These are phyloP conservation scores for Corynorhinus townsendii DNA, from an alignment of 2,113 vertebrate genomes.

Conservation along the genomic window DNA sequence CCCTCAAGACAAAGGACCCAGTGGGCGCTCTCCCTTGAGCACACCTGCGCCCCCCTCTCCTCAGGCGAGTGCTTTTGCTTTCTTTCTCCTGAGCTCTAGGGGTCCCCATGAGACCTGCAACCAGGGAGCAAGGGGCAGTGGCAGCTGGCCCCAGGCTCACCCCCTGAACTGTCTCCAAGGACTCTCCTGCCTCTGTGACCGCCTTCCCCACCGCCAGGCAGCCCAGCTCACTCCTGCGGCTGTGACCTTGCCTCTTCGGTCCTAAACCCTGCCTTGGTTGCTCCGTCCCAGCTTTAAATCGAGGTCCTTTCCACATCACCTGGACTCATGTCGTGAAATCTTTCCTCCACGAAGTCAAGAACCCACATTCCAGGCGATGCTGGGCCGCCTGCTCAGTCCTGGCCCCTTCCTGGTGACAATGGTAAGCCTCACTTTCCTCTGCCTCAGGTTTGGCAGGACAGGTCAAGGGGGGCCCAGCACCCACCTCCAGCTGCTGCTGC, in stretches of 20 bases:
- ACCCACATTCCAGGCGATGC: not conserved
- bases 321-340: not conserved
- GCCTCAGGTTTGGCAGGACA: not conserved
- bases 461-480: too few species aligned
- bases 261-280: not conserved
- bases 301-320: not conserved
- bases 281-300: not conserved
- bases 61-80: not conserved
- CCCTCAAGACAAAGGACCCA: not conserved
- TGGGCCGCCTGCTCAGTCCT: not conserved
- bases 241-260: not conserved
- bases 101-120: not conserved
- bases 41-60: not conserved
- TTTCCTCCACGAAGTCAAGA: not conserved
- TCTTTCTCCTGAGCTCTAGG: not conserved
- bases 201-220: not conserved
- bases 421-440: not conserved
- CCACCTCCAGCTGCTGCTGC: accelerated
- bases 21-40: not conserved
- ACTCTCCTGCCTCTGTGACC: not conserved
- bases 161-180: not conserved
- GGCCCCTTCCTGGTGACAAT: not conserved
- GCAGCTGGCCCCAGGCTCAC: not conserved
- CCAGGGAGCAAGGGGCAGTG: not conserved
- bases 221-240: not conserved